Base-by-base conservation (phyloP, 2,797 vertebrate species). In the Malurus leucopterus region DNA sequence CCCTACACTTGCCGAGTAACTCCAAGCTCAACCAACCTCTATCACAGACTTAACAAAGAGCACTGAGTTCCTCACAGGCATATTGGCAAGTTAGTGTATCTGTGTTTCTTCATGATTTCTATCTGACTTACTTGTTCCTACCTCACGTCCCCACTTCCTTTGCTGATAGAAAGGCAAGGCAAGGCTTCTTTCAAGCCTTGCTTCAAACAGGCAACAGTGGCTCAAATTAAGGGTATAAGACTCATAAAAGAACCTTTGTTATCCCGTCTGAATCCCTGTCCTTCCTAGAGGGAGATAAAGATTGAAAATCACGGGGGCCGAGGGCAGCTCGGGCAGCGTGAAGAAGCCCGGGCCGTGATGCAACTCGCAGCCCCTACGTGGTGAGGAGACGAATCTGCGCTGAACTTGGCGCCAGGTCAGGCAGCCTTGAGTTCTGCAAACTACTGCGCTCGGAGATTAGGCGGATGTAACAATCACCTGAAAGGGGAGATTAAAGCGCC, bases 381-480 rank as follows among this genome's bases (percentile, higher is more conserved):
- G 80, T 20, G 59, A 58, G 38, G 57, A 72, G 58, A 53, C 70
- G 7, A 5, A 43, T 67, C 67, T 18, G 82, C 38, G 54, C 93
- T 95, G 95, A 95, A 95, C 90, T 95, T 93, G 95, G 95, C 93
- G 95, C 94, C 95, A 92, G 62, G 78, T 69, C 92, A 73, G 80
- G 93, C 13, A 92, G 88, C 84, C 88, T 83, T 62, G 93, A 76
- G 87, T 65, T 55, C 68, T 46, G 49, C 85, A 78, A 85, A 91
- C 88, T 46, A 3, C 82, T 5, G 47, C n/a, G 5, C 32, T 79
- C 72, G 59, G 78, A 94, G 90, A 94, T 96, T 95, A 95, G 72
- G 53, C 79, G 90, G 95, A 95, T 96, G 88, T 94, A 91, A 94
- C 95, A 96, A 92, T 91, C 92, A 82, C 91, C 95, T 87, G 90